Evolutionary conservation across 2,113 vertebrate genomes (phyloP), one percentile per base, ranked within the genome.

Genomic region (Glaucidium brasilianum): DNA sequence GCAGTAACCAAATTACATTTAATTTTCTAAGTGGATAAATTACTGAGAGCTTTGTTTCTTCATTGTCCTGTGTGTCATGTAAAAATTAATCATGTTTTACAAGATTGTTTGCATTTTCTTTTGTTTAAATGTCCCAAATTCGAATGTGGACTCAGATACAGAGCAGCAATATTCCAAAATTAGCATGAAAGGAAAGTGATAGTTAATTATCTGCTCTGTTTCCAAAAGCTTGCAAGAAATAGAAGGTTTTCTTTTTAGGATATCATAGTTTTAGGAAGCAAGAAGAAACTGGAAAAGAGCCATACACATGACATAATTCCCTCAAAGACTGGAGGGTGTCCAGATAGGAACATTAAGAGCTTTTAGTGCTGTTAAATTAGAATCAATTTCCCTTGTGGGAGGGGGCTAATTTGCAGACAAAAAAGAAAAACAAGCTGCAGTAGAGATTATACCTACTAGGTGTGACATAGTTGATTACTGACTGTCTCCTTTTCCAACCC

Each of bases 351-450:
- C 64, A 88, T 92, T 91, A 92, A 95, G 92, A 27, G 68, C 73
- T 95, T 94, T 97, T 94, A 94, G 69, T 67, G 55, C 47, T 81
- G 79, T 87, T 94, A 91, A 93, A 95, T 93, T 83, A 86, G 90
- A 93, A 94, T 84, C 87, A 62, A 17, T 97, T 94, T 93, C 79
- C 59, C 92, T 77, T 90, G 76, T 95, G 85, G 64, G 73, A 95
- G 88, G 88, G 63, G 79, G 47, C 3, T 95, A 81, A 92, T 91
- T 84, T 93, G 52, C 72, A 90, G 81, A 45, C 68, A 94, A 35
- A 92, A 90, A 88, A 67, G 59, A 72, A 90, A 90, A 96, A 72
- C 53, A 91, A 79, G 62, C 41, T 93, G 45, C 22, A 66, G 14
- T 35, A 30, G 27, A 92, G 76, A 92, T 86, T 89, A 82, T 87